phyloP scores from a whole-genome alignment of 2,113 vertebrate species.

The Carlito syrichta region DNA sequence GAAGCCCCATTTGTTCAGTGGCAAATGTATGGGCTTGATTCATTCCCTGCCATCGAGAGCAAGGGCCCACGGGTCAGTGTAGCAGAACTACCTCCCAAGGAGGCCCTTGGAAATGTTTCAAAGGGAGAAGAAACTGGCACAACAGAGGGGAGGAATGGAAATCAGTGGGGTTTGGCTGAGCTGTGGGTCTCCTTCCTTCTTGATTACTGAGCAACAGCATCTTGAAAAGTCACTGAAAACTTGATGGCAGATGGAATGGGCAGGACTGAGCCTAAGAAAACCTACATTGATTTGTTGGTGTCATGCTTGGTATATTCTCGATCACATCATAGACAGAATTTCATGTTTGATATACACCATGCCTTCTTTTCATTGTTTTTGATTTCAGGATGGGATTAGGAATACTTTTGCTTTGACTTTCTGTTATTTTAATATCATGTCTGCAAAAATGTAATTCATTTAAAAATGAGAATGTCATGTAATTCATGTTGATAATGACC shows the following conservation, averaged over 20 bases:
- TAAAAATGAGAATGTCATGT: neutral
- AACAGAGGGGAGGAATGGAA: neutral
- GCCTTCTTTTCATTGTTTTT: neutral
- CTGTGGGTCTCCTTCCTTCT: neutral
- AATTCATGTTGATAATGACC: neutral
- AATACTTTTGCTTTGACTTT: neutral
- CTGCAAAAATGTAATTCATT: neutral
- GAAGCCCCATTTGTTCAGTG: slow-evolving; percentile 10
- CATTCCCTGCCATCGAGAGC: neutral
- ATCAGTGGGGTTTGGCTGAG: neutral
- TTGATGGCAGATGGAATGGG: neutral
- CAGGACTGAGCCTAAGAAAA: neutral
- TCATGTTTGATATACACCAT: neutral
- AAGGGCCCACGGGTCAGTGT: neutral
- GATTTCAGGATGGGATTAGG: neutral
- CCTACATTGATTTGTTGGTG: accelerated
- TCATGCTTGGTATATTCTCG: neutral
- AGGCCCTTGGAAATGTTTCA: slow-evolving; percentile 3
- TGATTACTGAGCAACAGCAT: neutral
- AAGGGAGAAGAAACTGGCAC: neutral
- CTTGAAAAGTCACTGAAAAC: slow-evolving; percentile 26
- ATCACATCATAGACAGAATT: neutral
- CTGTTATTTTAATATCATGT: neutral
- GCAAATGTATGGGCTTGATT: neutral
- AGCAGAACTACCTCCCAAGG: neutral